Percentiles rank a stretch among this genome's conserved stretches.
phyloP scores from a whole-genome alignment of 2,797 vertebrate species.

The Crax fasciolata region DNA sequence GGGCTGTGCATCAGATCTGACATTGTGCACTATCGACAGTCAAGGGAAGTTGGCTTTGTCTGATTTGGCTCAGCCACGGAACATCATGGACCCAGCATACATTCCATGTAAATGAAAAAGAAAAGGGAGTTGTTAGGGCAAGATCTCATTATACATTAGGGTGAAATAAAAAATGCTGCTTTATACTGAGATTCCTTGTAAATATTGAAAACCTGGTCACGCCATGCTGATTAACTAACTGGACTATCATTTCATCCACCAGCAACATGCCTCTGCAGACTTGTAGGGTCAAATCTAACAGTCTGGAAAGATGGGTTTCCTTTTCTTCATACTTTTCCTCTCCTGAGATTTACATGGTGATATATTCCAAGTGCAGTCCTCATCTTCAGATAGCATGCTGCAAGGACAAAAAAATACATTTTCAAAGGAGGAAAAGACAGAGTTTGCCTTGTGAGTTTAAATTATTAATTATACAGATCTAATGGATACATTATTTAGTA shows the following conservation, averaged over 20 bases:
- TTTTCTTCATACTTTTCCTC: constrained; percentile 60
- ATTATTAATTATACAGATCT: constrained; percentile 75
- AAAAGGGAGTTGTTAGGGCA: background rate
- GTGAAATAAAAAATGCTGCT: constrained; percentile 29
- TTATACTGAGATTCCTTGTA: constrained; percentile 39
- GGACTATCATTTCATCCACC: constrained; percentile 66
- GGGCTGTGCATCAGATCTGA: constrained; percentile 24
- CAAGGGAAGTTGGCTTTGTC: background rate
- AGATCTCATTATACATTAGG: constrained; percentile 19
- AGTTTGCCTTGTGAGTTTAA: constrained; percentile 40
- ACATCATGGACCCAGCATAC: background rate
- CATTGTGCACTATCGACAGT: background rate
- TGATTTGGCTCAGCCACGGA: constrained; percentile 31
- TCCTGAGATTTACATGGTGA: constrained; percentile 46
- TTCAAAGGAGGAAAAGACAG: constrained; percentile 46
- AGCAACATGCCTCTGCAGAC: constrained; percentile 80
- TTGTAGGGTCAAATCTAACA: constrained; percentile 66
- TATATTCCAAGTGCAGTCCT: constrained; percentile 33
- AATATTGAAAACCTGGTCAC: constrained; percentile 56
- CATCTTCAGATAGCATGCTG: constrained; percentile 62
- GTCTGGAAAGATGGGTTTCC: constrained; percentile 71
- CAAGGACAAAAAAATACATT: constrained; percentile 64
- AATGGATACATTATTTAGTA: constrained; percentile 77
- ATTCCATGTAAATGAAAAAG: background rate
- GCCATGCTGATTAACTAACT: constrained; percentile 54